Conservation (phyloP, 2,888 invertebrate genomes). For the Melangyna quadrimaculata region DNA sequence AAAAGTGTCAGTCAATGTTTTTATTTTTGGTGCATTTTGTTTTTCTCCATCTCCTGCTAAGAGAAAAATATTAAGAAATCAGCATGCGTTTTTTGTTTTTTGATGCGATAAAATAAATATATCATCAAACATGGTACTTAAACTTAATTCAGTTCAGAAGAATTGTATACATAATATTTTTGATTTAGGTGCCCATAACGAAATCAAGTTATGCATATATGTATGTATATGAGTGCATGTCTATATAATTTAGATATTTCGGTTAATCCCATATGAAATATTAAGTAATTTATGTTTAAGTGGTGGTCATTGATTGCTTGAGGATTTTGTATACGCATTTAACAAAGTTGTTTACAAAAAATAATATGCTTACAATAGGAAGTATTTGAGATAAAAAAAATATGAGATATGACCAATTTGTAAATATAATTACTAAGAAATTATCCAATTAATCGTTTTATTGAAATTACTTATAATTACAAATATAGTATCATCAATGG, state of each 20-base stretch:
- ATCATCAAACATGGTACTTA: constrained; percentile 1
- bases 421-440: no score
- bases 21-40: constrained; percentile 3
- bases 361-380: background rate
- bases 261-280: background rate
- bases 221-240: background rate
- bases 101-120: constrained; percentile 18
- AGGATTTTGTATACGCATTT: background rate
- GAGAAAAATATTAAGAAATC: constrained; percentile 17
- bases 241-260: background rate
- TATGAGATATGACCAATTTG: no score
- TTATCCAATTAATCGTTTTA: no score
- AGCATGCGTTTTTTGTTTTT: constrained; percentile 36
- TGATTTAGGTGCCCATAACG: background rate
- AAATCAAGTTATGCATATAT: background rate
- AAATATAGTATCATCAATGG: no score
- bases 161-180: background rate
- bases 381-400: no score
- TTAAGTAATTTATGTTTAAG: background rate
- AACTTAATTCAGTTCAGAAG: background rate
- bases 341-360: background rate
- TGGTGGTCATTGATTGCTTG: background rate
- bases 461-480: no score
- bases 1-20: constrained; percentile 68
- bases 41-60: constrained; percentile 59